Evolutionary conservation across 23 tunicate species (phyloP).

Genomic region (Aplidium turbinatum): DNA sequence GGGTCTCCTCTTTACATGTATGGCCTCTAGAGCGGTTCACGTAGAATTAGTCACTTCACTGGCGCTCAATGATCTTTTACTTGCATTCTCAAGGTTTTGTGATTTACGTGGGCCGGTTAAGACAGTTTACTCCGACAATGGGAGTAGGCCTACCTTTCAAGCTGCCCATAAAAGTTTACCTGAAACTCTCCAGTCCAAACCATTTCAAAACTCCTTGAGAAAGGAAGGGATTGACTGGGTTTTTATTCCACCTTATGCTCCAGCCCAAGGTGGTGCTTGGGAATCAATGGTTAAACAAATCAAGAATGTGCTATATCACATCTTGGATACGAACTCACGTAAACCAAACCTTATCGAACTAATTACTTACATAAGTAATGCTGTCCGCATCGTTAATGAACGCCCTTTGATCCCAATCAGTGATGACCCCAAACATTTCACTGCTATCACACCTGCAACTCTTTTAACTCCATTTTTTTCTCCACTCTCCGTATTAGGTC

Average conservation of each 20-base stretch:
- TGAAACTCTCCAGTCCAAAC: background rate
- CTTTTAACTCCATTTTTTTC: conserved; percentile 3
- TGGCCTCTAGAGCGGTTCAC: background rate
- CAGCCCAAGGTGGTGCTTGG: conserved; percentile 17
- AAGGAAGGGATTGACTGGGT: conserved; percentile 6
- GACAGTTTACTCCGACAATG: conserved; percentile 18
- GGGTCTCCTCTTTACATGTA: conserved; percentile 18
- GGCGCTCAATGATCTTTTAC: background rate
- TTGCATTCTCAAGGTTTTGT: conserved; percentile 9
- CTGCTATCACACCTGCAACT: conserved; percentile 12
- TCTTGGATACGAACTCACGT: background rate
- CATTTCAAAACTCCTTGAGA: background rate
- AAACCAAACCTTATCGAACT: conserved; percentile 6
- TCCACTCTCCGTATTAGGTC: background rate
- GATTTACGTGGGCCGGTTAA: background rate
- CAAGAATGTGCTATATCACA: conserved; percentile 2
- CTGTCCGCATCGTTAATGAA: conserved; percentile 28
- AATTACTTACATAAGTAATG: background rate
- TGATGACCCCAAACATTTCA: conserved; percentile 19
- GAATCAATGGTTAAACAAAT: conserved; percentile 6
- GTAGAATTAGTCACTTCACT: conserved; percentile 21
- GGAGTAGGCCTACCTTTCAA: background rate
- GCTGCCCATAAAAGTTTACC: background rate
- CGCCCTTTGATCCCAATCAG: conserved; percentile 23
- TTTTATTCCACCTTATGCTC: conserved; percentile 12